Base-by-base conservation (phyloP, 1,140 invertebrate genomes). In the Drosophila pruinosa region DNA sequence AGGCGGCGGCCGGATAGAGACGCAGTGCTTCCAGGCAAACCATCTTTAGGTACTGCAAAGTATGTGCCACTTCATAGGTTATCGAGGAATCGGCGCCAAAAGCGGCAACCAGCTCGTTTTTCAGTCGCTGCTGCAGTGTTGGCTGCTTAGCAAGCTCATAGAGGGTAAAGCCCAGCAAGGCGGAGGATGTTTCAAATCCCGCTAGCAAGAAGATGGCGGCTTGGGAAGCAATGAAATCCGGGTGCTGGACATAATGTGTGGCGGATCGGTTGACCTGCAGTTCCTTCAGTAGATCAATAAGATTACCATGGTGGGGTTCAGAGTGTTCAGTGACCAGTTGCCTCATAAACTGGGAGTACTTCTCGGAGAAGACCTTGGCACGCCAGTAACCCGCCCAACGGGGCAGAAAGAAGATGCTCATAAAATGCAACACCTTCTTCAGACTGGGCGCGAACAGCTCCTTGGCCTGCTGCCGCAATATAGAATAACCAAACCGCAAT, bases 171-270 rank as follows among this genome's bases (percentile, higher is more conserved):
- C 92, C 83, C 24, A 95, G 81, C 0, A 93, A 91, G 0, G 92
- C 93, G 0, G 94, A 93, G 0, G 93, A 93, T 0, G 95, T 95
- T 39, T 95, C 94, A 62, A 94, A 95, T 22, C 95, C 94, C 19
- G 94, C 94, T 4, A 95, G 61, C 57, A 94, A 92, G 61, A 94
- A 94, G 4, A 94, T 78, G 7, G 93, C 89, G 8, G 93, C 92
- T 83, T 94, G 93, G 2, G 93, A 93, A 2, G 94, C 90, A 1
- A 97, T 92, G 73, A 95, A 93, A 28, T 94, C 93, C 5, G 93
- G 93, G 2, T 92, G 92, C 65, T 92, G 92, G 58, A 41, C 59
- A 77, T 75, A 90, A 36, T 89, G 78, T 21, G 10, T 6, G 70
- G 14, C 68, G 31, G 45, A 64, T 3, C 48, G 59, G 6, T 53